phyloP scores from a whole-genome alignment of 2,888 invertebrate species.

The Himalopsyche anomala region DNA sequence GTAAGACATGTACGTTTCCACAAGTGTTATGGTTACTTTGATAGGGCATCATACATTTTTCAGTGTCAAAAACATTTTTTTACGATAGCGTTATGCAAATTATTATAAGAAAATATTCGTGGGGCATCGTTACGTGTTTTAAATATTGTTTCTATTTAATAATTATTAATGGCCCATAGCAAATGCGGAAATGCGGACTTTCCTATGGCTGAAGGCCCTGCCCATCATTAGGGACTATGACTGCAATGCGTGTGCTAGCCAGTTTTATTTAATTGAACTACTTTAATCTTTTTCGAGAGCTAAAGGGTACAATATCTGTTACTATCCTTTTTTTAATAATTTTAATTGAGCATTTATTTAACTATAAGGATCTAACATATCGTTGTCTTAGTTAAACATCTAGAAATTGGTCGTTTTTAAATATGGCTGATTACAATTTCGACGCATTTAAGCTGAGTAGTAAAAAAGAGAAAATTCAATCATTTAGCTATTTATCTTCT shows the following conservation, averaged over 20 bases:
- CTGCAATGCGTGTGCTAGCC: constrained; percentile 31
- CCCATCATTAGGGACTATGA: constrained; percentile 16
- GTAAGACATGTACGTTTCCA: too few species aligned
- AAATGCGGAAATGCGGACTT: constrained; percentile 38
- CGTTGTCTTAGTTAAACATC: too few species aligned
- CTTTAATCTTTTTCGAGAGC: not conserved
- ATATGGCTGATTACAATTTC: too few species aligned
- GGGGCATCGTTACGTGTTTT: constrained; percentile 5
- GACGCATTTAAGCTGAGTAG: too few species aligned
- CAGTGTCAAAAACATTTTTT: not conserved
- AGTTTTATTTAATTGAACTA: not conserved
- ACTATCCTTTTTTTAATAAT: too few species aligned
- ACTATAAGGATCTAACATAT: too few species aligned
- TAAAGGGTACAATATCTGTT: too few species aligned
- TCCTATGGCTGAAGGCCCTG: not conserved
- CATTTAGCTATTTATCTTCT: too few species aligned
- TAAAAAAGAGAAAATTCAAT: too few species aligned
- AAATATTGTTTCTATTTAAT: constrained; percentile 24
- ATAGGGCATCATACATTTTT: not conserved
- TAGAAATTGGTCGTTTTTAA: too few species aligned
- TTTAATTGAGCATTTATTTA: too few species aligned
- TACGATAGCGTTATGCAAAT: constrained; percentile 13
- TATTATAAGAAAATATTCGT: not conserved
- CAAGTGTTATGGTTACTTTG: too few species aligned
- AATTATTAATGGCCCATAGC: not conserved